Percentiles rank a stretch among this genome's conserved stretches.
phyloP scores from a whole-genome alignment of 2,888 invertebrate genomes.

The Anodontia alba region DNA sequence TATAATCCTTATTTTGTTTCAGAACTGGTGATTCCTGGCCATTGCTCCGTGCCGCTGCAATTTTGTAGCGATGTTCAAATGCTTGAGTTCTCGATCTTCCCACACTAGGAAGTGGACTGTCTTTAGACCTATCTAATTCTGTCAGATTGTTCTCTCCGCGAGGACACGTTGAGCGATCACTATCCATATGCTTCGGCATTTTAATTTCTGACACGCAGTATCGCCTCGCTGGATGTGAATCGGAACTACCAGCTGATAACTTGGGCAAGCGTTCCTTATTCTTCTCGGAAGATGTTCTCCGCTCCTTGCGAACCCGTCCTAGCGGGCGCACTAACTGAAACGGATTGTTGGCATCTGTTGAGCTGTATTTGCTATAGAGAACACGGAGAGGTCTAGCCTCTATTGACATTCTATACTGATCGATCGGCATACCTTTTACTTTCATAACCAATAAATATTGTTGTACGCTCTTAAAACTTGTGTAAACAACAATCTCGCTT shows the following conservation, averaged over 20 bases:
- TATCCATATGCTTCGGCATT: not conserved
- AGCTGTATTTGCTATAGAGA: slow-evolving; percentile 52
- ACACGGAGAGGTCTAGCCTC: slow-evolving; percentile 55
- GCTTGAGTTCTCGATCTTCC: slow-evolving; percentile 47
- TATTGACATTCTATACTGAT: slow-evolving; percentile 54
- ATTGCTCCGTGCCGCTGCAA: slow-evolving; percentile 50
- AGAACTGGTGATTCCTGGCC: slow-evolving; percentile 46
- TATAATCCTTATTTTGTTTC: slow-evolving; percentile 33
- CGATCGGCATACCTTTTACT: slow-evolving; percentile 37
- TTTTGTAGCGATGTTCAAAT: slow-evolving; percentile 55
- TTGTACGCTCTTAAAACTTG: slow-evolving; percentile 4
- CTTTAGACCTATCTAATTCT: not conserved
- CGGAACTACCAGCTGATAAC: not conserved
- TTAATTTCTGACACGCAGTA: slow-evolving; percentile 8
- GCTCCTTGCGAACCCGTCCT: slow-evolving; percentile 46
- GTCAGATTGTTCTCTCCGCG: slow-evolving; percentile 7
- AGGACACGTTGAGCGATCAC: not conserved
- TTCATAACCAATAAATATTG: slow-evolving; percentile 28
- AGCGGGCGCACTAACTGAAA: slow-evolving; percentile 46
- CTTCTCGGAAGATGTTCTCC: slow-evolving; percentile 19
- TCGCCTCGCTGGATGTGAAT: not conserved
- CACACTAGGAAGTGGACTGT: slow-evolving; percentile 18
- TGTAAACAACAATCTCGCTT: slow-evolving; percentile 19
- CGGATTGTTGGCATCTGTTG: slow-evolving; percentile 26
- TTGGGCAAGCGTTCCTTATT: not conserved